Conservation (phyloP, 2,888 invertebrate species). For the Epistrophella euchroma region DNA sequence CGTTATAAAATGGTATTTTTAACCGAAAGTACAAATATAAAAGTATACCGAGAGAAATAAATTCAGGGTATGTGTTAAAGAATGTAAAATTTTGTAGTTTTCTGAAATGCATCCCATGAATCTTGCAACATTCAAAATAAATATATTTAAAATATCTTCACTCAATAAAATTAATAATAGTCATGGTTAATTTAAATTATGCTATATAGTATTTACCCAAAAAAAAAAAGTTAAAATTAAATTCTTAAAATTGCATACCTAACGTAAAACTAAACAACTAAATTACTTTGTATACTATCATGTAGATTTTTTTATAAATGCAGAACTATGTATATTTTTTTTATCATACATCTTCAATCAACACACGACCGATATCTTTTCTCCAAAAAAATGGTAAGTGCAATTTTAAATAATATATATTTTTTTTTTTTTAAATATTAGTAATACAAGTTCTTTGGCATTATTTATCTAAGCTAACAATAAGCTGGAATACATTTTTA, state of each 20-base stretch:
- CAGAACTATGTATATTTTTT: slow-evolving; percentile 16
- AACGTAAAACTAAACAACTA: background rate
- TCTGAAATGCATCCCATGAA: slow-evolving; percentile 43
- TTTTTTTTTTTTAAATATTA: no score
- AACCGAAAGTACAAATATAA: slow-evolving; percentile 82
- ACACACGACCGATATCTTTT: slow-evolving; percentile 47
- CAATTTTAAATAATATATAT: background rate
- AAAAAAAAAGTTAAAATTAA: background rate
- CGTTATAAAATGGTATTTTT: slow-evolving; percentile 83
- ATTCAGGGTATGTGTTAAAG: slow-evolving; percentile 49
- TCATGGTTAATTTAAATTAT: slow-evolving; percentile 6
- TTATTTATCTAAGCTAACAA: no score
- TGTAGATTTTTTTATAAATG: slow-evolving; percentile 8
- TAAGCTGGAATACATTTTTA: no score
- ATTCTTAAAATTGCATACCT: slow-evolving; percentile 2
- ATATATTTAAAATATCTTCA: slow-evolving; percentile 53
- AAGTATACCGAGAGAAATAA: slow-evolving; percentile 68
- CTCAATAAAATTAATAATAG: slow-evolving; percentile 20
- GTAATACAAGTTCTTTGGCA: no score
- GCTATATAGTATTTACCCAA: background rate
- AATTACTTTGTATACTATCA: slow-evolving; percentile 44
- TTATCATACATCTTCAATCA: slow-evolving; percentile 59
- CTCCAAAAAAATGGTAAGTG: slow-evolving; percentile 58
- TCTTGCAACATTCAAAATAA: slow-evolving; percentile 51
- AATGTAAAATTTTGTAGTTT: slow-evolving; percentile 45